Evolutionary conservation across 2,113 vertebrate species (phyloP).

Genomic region (Gnathonemus echidnorhynchus): DNA sequence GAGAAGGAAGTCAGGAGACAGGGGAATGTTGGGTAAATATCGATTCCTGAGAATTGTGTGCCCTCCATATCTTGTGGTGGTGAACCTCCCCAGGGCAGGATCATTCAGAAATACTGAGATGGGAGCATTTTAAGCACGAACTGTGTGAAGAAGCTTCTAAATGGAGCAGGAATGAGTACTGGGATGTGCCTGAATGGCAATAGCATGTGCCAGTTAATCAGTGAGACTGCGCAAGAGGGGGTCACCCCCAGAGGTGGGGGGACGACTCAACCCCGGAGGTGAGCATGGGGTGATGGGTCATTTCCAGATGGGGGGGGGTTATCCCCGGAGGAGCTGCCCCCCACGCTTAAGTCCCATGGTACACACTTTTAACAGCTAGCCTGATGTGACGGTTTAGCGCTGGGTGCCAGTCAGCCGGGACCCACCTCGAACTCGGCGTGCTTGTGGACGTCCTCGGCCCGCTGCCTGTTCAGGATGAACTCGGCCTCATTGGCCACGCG

Average conservation of each 20-base stretch:
- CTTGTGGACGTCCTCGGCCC: conserved; percentile 95
- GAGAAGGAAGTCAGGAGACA: background rate
- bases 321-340: background rate
- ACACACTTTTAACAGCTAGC: background rate
- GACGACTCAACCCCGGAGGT: background rate
- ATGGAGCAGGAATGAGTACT: background rate
- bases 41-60: background rate
- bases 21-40: background rate
- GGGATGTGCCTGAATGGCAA: background rate
- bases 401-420: background rate
- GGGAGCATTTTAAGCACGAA: background rate
- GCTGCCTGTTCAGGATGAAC: conserved; percentile 94
- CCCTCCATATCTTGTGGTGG: background rate
- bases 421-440: conserved; percentile 96
- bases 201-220: background rate
- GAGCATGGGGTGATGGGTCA: background rate
- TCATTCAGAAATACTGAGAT: background rate
- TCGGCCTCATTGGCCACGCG: conserved; percentile 96
- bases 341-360: background rate
- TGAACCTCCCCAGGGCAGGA: background rate
- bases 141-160: background rate
- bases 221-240: background rate
- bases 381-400: background rate
- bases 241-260: background rate
- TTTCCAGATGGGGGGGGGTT: background rate